Conservation (phyloP, 2,797 vertebrate species). For the Salarias fasciatus region DNA sequence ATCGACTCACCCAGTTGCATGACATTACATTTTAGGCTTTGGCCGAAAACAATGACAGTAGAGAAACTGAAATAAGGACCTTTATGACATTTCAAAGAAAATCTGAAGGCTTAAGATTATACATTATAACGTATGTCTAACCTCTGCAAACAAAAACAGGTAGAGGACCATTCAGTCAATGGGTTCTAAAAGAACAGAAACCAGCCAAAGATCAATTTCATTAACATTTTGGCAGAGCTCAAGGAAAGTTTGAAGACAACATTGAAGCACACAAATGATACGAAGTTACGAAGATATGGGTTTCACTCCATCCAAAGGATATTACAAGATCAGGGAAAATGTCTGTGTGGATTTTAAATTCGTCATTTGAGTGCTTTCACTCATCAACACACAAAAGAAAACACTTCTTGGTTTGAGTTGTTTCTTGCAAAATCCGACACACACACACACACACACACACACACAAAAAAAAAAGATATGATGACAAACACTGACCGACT, state of each 20-base stretch:
- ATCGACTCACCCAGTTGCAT: no score
- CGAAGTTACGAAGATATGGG: conserved; percentile 34
- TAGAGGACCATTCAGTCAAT: conserved; percentile 48
- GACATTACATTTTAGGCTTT: no score
- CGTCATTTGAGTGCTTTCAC: background rate
- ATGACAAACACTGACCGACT: conserved; percentile 58
- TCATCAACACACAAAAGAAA: background rate
- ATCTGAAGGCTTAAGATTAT: no score
- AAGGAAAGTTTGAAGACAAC: conserved; percentile 39
- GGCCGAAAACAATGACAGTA: no score
- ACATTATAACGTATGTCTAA: conserved; percentile 22
- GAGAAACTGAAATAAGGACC: no score
- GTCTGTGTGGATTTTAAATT: conserved; percentile 4
- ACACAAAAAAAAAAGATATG: conserved; percentile 52
- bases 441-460: no score
- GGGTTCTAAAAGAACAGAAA: conserved; percentile 45
- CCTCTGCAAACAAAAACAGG: conserved; percentile 31
- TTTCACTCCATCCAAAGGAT: conserved; percentile 30
- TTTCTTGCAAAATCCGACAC: conserved; percentile 19
- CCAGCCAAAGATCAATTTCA: conserved; percentile 60
- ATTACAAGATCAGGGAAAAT: conserved; percentile 43
- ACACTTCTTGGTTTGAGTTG: background rate
- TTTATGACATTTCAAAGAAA: no score
- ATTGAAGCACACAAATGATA: conserved; percentile 54
- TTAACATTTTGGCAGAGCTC: conserved; percentile 59